Percentiles rank a stretch among this genome's conserved stretches.
Evolutionary conservation across 2,888 invertebrate genomes (phyloP).

Genomic region (Caenorhabditis macrosperma): DNA sequence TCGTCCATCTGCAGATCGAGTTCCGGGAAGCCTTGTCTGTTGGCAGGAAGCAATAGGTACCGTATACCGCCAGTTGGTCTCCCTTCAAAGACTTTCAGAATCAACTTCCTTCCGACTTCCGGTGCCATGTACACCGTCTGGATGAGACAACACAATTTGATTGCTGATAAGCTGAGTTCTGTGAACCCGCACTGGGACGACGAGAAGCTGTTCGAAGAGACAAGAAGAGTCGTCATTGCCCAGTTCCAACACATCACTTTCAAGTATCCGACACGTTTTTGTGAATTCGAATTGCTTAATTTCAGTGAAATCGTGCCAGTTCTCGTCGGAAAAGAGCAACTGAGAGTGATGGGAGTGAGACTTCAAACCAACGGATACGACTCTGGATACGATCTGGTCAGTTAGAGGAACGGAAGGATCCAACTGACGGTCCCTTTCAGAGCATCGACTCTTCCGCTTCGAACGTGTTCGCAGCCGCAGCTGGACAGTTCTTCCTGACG

Average conservation of each 20-base stretch:
- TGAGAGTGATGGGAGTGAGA: slow-evolving; percentile 66
- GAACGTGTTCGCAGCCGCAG: slow-evolving; percentile 87
- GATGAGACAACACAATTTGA: slow-evolving; percentile 79
- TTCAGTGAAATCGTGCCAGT: slow-evolving; percentile 76
- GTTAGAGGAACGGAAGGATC: neutral
- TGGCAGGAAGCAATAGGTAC: slow-evolving; percentile 61
- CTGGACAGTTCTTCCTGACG: slow-evolving; percentile 78
- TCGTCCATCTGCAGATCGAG: slow-evolving; percentile 42
- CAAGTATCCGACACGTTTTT: slow-evolving; percentile 53
- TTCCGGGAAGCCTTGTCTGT: slow-evolving; percentile 67
- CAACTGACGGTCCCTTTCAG: slow-evolving; percentile 58
- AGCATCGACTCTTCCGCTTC: slow-evolving; percentile 87
- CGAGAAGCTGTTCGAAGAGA: slow-evolving; percentile 80
- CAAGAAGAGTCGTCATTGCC: slow-evolving; percentile 81
- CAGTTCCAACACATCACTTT: slow-evolving; percentile 83
- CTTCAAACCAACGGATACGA: slow-evolving; percentile 83
- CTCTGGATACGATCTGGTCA: slow-evolving; percentile 83
- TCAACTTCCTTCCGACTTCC: slow-evolving; percentile 65
- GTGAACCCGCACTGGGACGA: slow-evolving; percentile 79
- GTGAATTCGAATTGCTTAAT: neutral
- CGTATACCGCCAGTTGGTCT: neutral
- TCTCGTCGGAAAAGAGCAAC: slow-evolving; percentile 74
- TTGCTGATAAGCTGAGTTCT: slow-evolving; percentile 51
- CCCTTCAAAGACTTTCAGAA: slow-evolving; percentile 27
- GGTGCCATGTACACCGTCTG: slow-evolving; percentile 76